Conservation (phyloP, 2,888 invertebrate species). For the Drosophila mulleri region DNA sequence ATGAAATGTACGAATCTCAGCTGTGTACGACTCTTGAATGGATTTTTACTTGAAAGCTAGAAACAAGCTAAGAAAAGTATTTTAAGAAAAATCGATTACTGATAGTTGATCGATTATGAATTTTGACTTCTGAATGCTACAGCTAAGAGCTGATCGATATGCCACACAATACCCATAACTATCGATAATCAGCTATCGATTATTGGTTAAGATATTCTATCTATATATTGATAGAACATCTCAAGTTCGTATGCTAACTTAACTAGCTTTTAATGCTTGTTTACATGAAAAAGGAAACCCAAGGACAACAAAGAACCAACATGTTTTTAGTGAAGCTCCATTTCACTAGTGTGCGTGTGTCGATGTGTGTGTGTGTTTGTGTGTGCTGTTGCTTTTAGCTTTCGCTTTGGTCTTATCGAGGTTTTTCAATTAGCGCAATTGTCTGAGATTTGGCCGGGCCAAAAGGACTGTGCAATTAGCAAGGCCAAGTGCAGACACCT, state of each 20-base stretch:
- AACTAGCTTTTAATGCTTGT: slow-evolving; percentile 21
- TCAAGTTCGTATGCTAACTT: not conserved
- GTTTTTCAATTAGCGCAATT: slow-evolving; percentile 78
- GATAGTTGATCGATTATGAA: too few relatives aligned
- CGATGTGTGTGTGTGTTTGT: not conserved
- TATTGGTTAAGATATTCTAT: not conserved
- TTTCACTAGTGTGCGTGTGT: not conserved
- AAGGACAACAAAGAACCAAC: slow-evolving; percentile 22
- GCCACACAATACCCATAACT: not conserved
- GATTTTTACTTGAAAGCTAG: too few relatives aligned
- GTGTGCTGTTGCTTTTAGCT: slow-evolving; percentile 7
- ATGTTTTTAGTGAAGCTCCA: slow-evolving; percentile 11
- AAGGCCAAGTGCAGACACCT: slow-evolving; percentile 78
- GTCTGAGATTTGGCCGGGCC: slow-evolving; percentile 72
- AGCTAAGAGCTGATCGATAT: not conserved
- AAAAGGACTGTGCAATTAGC: slow-evolving; percentile 71
- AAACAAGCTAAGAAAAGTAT: too few relatives aligned
- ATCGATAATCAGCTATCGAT: not conserved
- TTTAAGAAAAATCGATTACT: too few relatives aligned
- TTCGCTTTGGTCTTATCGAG: slow-evolving; percentile 68
- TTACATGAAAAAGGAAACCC: slow-evolving; percentile 25
- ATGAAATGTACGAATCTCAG: not conserved
- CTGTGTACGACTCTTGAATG: too few relatives aligned
- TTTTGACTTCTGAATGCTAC: too few relatives aligned
- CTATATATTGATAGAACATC: not conserved